Conservation (phyloP, 2,888 invertebrate genomes). For the Poecilus cupreus region DNA sequence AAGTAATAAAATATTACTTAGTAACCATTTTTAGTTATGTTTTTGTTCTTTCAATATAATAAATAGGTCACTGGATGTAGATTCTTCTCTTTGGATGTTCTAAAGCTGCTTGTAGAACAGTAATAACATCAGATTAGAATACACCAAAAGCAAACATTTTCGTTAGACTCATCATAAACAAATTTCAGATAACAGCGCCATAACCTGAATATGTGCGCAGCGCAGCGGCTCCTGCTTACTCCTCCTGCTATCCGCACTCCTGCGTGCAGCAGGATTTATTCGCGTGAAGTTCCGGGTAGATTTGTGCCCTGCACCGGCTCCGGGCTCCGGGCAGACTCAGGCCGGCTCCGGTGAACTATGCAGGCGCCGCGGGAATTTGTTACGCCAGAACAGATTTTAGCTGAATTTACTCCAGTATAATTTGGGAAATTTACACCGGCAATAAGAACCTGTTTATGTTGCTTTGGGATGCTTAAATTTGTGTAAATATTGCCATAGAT, state of each 20-base stretch:
- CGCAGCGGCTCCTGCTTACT: not conserved
- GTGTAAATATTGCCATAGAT: not conserved
- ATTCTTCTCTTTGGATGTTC: no score
- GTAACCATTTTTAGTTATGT: no score
- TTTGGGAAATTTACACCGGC: conserved; percentile 10
- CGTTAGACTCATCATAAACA: no score
- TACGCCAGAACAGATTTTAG: conserved; percentile 25
- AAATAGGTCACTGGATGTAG: no score
- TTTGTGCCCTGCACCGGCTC: not conserved
- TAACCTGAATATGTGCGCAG: no score
- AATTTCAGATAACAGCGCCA: no score
- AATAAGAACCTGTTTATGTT: not conserved
- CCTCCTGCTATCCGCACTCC: not conserved
- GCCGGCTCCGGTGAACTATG: conserved; percentile 15
- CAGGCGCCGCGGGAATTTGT: conserved; percentile 32
- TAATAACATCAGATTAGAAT: no score
- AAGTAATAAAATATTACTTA: no score
- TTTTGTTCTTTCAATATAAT: no score
- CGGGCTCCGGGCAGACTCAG: not conserved
- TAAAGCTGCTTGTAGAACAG: no score
- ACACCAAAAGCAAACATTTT: no score
- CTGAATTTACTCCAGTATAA: conserved; percentile 25
- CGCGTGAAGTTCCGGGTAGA: conserved; percentile 28
- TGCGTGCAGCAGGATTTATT: conserved; percentile 16
- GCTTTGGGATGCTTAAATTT: not conserved